phyloP scores from a whole-genome alignment of 2,113 vertebrate genomes.

The Paramormyrops kingsleyae region DNA sequence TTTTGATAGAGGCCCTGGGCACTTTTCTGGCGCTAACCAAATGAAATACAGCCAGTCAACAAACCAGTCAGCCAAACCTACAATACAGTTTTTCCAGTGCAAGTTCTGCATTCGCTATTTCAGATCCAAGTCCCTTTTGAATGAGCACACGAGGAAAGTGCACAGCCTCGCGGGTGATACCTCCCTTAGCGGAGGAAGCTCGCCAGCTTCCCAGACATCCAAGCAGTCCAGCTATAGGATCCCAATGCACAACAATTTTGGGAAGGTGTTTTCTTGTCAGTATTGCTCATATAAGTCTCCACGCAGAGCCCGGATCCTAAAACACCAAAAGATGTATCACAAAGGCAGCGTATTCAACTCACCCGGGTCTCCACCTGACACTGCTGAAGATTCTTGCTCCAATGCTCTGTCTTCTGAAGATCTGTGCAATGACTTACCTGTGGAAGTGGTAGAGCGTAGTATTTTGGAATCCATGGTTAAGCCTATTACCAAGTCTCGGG shows the following conservation, averaged over 20 bases:
- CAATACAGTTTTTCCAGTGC: constrained; percentile 92
- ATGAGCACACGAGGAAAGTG: constrained; percentile 89
- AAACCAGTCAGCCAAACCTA: constrained; percentile 70
- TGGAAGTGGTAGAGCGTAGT: constrained; percentile 71
- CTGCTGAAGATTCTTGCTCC: constrained; percentile 57
- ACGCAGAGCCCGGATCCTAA: constrained; percentile 80
- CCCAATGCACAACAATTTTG: constrained; percentile 72
- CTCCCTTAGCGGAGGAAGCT: constrained; percentile 56
- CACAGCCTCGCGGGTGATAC: constrained; percentile 67
- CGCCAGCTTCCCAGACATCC: constrained; percentile 53
- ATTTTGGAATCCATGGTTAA: constrained; percentile 83
- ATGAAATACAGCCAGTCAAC: constrained; percentile 70
- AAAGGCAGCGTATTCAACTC: constrained; percentile 67
- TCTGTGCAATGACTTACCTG: constrained; percentile 67
- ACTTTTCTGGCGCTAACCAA: constrained; percentile 74
- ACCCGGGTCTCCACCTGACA: constrained; percentile 49
- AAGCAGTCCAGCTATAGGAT: constrained; percentile 73
- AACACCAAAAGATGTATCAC: constrained; percentile 95
- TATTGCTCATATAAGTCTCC: constrained; percentile 95
- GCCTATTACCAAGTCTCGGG: constrained; percentile 70
- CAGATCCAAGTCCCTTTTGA: constrained; percentile 90
- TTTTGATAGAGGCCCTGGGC: constrained; percentile 65
- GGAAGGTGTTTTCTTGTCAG: constrained; percentile 89
- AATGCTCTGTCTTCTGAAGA: constrained; percentile 66
- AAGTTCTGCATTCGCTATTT: constrained; percentile 98